Evolutionary conservation across 2,797 vertebrate species (phyloP).

Genomic region (Gymnoscopelus microlampas): DNA sequence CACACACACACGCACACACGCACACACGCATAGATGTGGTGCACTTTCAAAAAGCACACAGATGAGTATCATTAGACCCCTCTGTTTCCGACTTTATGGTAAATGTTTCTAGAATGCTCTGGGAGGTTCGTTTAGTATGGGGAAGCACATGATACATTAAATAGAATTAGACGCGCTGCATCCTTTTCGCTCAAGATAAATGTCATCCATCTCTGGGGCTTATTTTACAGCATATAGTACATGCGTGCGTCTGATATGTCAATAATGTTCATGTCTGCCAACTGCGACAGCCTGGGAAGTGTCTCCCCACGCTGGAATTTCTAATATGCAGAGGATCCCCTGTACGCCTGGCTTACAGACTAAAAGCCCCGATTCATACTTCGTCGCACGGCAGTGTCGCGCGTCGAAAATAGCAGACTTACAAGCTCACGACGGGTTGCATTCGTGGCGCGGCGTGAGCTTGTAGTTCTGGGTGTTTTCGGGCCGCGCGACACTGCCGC

Average conservation of each 20-base stretch:
- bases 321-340: background rate
- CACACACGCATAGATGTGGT: background rate
- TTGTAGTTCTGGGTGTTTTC: no score
- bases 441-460: no score
- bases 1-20: slow-evolving; percentile 19
- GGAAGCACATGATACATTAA: slow-evolving; percentile 18
- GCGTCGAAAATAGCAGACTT: no score
- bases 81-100: slow-evolving; percentile 19
- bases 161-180: slow-evolving; percentile 16
- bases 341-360: slow-evolving; percentile 26
- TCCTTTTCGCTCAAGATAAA: slow-evolving; percentile 2
- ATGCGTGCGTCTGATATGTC: slow-evolving; percentile 11
- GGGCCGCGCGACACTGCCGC: no score
- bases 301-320: background rate
- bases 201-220: slow-evolving; percentile 1
- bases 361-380: no score
- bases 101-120: slow-evolving; percentile 42
- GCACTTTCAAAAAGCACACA: slow-evolving; percentile 12
- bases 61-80: slow-evolving; percentile 32
- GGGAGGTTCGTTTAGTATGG: slow-evolving; percentile 15
- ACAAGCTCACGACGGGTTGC: no score
- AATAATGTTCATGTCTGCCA: slow-evolving; percentile 17
- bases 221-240: slow-evolving; percentile 6
- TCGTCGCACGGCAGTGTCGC: no score
- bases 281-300: slow-evolving; percentile 13